Conservation (phyloP, 2,888 invertebrate genomes). For the Nematopogon swammerdamellus region DNA sequence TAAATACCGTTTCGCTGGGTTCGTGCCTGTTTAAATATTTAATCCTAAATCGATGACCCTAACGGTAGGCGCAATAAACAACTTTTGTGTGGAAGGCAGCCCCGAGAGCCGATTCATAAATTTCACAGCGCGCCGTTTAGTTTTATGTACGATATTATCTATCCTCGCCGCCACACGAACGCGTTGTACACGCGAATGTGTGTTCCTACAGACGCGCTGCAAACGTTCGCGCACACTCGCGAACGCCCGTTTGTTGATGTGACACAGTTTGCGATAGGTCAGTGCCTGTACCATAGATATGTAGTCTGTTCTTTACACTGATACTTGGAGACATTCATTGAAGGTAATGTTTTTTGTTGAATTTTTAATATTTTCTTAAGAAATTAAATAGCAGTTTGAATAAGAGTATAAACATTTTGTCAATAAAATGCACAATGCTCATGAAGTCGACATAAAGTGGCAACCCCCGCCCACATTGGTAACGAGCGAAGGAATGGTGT, state of each 20-base stretch:
- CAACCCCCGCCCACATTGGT: background rate
- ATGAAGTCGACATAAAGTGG: no score
- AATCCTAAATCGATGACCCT: slow-evolving; percentile 24
- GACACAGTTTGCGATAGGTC: background rate
- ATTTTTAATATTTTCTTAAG: no score
- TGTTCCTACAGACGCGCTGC: slow-evolving; percentile 13
- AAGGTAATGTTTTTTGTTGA: no score
- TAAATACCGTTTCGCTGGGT: no score
- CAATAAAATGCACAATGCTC: no score
- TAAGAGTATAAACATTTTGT: no score
- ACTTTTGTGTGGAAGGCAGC: slow-evolving; percentile 53
- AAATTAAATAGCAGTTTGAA: no score
- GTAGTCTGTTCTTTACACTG: no score
- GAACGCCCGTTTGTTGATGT: no score
- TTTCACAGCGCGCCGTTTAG: slow-evolving; percentile 47
- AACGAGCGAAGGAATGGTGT: background rate
- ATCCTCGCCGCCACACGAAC: slow-evolving; percentile 22
- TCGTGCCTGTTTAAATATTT: no score
- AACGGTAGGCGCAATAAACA: slow-evolving; percentile 38
- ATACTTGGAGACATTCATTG: no score
- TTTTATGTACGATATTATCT: slow-evolving; percentile 48
- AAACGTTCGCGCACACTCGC: background rate
- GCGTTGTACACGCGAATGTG: slow-evolving; percentile 11
- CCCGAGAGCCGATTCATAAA: slow-evolving; percentile 46
- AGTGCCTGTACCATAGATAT: no score